Percentiles rank a stretch among this genome's conserved stretches.
Conservation (phyloP, 2,888 invertebrate species). For the Rhagonycha lutea region DNA sequence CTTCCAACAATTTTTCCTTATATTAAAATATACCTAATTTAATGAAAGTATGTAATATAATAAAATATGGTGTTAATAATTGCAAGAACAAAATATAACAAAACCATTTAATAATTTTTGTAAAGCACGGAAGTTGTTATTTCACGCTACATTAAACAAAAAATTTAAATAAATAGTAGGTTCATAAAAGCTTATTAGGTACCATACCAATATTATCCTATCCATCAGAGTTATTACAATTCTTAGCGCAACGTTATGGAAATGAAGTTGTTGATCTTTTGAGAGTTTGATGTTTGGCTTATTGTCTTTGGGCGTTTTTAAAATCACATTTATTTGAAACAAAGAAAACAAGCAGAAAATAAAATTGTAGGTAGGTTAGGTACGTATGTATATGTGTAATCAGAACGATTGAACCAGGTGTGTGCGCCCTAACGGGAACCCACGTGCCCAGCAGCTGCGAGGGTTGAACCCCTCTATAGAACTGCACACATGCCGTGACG, state of each 20-base stretch:
- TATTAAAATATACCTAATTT: neutral
- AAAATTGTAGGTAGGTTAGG: conserved; percentile 7
- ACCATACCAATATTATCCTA: neutral
- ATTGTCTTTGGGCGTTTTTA: neutral
- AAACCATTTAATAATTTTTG: neutral
- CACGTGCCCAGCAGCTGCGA: conserved; percentile 49
- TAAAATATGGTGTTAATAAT: neutral
- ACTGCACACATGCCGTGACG: conserved; percentile 50
- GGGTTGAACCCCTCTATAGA: conserved; percentile 47
- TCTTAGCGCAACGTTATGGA: neutral
- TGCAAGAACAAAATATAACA: neutral
- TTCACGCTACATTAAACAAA: neutral
- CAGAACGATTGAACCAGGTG: conserved; percentile 34
- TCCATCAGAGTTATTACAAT: neutral
- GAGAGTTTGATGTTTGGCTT: no score
- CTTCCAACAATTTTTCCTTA: neutral
- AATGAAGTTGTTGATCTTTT: neutral
- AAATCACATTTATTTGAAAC: conserved; percentile 1
- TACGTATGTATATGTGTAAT: conserved; percentile 35
- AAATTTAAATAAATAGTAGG: neutral
- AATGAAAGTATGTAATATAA: neutral
- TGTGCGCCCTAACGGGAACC: conserved; percentile 39
- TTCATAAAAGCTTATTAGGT: neutral
- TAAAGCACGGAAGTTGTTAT: neutral
- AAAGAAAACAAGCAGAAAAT: conserved; percentile 9